A percentile compares a stretch with the other conserved stretches of the same genome.
phyloP scores from a whole-genome alignment of 1,140 invertebrate species.

The Dolichoris vasculosae region DNA sequence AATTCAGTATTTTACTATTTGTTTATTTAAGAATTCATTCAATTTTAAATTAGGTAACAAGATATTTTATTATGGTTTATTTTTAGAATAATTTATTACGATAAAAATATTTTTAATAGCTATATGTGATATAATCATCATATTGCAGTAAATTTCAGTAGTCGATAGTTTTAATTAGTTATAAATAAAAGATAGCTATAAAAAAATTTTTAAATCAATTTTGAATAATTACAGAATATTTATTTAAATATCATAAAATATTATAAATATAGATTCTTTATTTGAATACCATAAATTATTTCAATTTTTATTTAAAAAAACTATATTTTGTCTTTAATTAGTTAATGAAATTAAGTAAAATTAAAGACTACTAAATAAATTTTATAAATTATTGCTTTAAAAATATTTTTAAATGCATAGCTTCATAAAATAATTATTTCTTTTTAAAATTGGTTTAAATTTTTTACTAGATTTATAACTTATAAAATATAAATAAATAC shows the following conservation, averaged over 20 bases:
- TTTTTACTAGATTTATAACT: too few species aligned
- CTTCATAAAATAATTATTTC: too few species aligned
- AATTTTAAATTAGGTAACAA: background rate
- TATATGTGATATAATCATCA: background rate
- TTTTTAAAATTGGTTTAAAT: too few species aligned
- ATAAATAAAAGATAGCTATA: background rate
- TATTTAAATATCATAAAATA: background rate
- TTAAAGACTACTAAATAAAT: slow-evolving; percentile 25
- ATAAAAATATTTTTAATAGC: background rate
- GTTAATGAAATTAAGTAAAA: slow-evolving; percentile 29
- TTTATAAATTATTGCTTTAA: too few species aligned
- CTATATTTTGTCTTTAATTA: background rate
- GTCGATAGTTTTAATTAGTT: background rate
- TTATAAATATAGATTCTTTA: background rate
- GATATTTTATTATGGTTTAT: background rate
- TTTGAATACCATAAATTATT: slow-evolving; percentile 13
- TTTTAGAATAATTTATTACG: background rate
- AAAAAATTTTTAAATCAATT: background rate
- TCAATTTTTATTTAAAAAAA: background rate
- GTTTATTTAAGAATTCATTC: background rate
- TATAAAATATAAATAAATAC: too few species aligned
- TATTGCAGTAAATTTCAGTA: background rate
- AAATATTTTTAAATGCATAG: too few species aligned
- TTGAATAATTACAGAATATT: background rate
- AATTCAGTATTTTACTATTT: too few species aligned